These are phyloP conservation scores for Itoplectis maculator DNA, from an alignment of 2,888 invertebrate genomes.

Conservation along the genomic window DNA sequence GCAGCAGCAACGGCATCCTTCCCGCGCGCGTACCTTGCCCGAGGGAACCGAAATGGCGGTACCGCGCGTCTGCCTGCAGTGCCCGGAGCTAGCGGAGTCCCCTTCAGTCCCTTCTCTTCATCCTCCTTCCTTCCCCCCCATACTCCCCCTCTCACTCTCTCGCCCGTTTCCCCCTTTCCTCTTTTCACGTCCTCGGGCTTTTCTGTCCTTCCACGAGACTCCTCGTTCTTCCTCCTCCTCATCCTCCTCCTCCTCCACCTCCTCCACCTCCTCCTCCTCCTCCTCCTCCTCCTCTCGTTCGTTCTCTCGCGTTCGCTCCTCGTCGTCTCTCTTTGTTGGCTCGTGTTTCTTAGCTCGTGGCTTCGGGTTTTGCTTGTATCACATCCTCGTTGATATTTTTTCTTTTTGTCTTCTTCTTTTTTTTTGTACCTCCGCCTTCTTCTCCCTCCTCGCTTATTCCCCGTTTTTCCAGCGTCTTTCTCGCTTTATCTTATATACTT, in stretches of 20 bases:
- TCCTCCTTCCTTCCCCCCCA: conserved; percentile 53
- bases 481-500: conserved; percentile 15
- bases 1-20: conserved; percentile 75
- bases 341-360: conserved; percentile 56
- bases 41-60: conserved; percentile 79
- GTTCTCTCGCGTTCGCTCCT: too few relatives aligned
- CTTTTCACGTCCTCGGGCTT: conserved; percentile 67
- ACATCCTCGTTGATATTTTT: conserved; percentile 51
- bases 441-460: conserved; percentile 29
- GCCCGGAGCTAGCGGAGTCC: conserved; percentile 75
- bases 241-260: conserved; percentile 46
- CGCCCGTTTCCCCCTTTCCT: conserved; percentile 56
- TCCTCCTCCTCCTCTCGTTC: conserved; percentile 20
- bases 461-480: conserved; percentile 37
- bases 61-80: conserved; percentile 80
- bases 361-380: conserved; percentile 52
- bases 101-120: conserved; percentile 71
- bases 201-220: conserved; percentile 72
- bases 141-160: conserved; percentile 47
- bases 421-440: conserved; percentile 8
- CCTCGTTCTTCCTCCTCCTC: conserved; percentile 63
- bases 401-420: conserved; percentile 39
- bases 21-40: conserved; percentile 75
- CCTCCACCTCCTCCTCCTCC: conserved; percentile 35
- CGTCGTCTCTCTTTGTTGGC: conserved; percentile 42